Base-by-base conservation (phyloP, 23 tunicate species). In the Corella eumyota region DNA sequence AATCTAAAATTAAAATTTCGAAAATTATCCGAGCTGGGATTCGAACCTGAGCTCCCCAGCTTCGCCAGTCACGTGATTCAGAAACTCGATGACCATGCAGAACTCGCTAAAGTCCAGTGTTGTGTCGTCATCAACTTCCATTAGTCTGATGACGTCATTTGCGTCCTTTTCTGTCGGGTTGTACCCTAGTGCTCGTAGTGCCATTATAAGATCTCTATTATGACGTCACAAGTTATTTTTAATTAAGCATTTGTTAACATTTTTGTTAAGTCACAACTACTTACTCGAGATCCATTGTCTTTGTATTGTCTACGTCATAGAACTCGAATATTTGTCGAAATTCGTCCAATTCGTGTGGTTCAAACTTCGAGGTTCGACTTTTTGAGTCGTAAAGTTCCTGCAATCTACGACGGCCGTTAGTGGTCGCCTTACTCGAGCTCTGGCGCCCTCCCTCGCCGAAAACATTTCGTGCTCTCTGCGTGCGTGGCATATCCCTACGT, bases 91-190 rank as follows among this genome's bases (percentile, higher is more conserved):
- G 25, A 84, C 70, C 83, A 84, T 69, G 40, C 94, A 84, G 32
- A 84, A 84, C 56, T 84, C 94, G 26, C 68, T 60, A 35, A 84
- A 84, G 48, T 84, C 94, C 68, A 84, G 40, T 22, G 83, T 69
- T 35, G 24, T 56, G 60, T 84, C 94, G 25, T 70, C 94, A 47
- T 84, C 94, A 19, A 84, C 83, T 37, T 84, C 78, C 94, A 84
- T 84, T 28, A 84, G 30, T 50, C 67, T 33, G 19, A 69, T 57
- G 33, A 84, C 25, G 2, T 84, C 76, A 2, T 62, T 72, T n/a
- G 75, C 69, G 20, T 84, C 83, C 6, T 84, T 72, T 7, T 62
- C 73, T 0, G 66, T 45, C 1, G 83, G 77, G 50, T 84, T 69
- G 73, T 84, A 84, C 5, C 94, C 94, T 33, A 84, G 78, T 7